Percentiles rank a stretch among this genome's conserved stretches.
Evolutionary conservation across 2,113 vertebrate genomes (phyloP).

Genomic region (Diadophis punctatus): DNA sequence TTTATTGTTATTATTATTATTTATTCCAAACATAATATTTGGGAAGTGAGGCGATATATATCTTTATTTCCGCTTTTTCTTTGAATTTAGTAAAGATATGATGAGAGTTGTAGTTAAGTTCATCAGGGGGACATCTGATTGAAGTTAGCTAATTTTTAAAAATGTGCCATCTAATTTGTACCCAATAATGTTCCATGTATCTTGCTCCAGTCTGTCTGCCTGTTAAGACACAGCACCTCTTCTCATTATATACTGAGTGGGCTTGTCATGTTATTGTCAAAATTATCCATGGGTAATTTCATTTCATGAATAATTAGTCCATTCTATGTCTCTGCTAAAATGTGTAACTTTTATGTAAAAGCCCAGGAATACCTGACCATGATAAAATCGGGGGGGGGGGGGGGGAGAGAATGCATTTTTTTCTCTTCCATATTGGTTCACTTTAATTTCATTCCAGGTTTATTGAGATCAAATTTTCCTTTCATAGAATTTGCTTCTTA

Average conservation of each 20-base stretch:
- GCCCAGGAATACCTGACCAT: background rate
- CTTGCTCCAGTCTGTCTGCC: background rate
- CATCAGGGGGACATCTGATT: background rate
- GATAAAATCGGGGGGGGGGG: background rate
- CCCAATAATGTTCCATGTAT: accelerated
- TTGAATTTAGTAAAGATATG: background rate
- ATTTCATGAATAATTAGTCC: conserved; percentile 8
- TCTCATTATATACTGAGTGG: background rate
- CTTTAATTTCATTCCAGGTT: background rate
- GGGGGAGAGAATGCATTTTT: background rate
- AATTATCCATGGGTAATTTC: conserved; percentile 15
- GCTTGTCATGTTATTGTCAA: conserved; percentile 15
- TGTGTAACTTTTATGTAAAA: background rate
- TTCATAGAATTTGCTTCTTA: background rate
- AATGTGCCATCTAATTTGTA: background rate
- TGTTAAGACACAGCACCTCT: background rate
- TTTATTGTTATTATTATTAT: background rate
- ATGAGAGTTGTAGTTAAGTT: background rate
- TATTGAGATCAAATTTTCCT: conserved; percentile 4
- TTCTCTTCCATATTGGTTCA: background rate
- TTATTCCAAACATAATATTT: background rate
- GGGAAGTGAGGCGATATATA: background rate
- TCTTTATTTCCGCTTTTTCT: background rate
- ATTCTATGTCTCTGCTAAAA: background rate
- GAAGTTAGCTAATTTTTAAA: background rate